Percentiles rank a stretch among this genome's conserved stretches.
These are phyloP conservation scores for Neolamprologus falcicula DNA, from an alignment of 2,113 vertebrate genomes.

Conservation along the genomic window DNA sequence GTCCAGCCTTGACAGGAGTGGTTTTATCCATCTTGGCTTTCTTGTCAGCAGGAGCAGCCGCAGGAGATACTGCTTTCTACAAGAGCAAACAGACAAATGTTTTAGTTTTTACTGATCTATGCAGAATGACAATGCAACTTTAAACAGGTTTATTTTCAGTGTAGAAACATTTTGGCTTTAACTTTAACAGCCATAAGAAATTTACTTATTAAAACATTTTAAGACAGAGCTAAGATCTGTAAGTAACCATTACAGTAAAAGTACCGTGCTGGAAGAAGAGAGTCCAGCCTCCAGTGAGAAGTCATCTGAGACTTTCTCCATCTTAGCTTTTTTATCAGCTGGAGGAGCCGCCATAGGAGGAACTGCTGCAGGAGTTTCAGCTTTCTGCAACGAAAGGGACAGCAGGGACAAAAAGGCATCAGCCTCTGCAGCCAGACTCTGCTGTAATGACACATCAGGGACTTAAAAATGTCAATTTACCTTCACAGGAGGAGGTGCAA, in stretches of 20 bases:
- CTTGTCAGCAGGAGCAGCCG: slow-evolving; percentile 42
- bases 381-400: not conserved
- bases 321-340: slow-evolving; percentile 57
- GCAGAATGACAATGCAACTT: not conserved
- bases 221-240: not conserved
- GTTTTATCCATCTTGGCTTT: slow-evolving; percentile 25
- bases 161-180: not conserved
- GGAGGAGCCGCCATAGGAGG: slow-evolving; percentile 26
- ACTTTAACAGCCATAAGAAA: not conserved
- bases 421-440: not conserved
- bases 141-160: not conserved
- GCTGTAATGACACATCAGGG: not conserved
- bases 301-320: slow-evolving; percentile 6
- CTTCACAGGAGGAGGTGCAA: slow-evolving; percentile 55
- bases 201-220: not conserved
- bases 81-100: not conserved
- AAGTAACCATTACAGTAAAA: not conserved
- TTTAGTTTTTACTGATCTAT: not conserved
- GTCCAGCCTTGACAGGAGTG: not conserved
- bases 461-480: slow-evolving; percentile 4
- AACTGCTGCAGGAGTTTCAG: not conserved
- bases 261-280: not conserved
- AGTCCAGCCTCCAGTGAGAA: slow-evolving; percentile 27
- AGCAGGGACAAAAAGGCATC: not conserved
- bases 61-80: not conserved